A percentile compares a stretch with the other conserved stretches of the same genome.
Conservation (phyloP, 2,888 invertebrate species). For the Nezara viridula region DNA sequence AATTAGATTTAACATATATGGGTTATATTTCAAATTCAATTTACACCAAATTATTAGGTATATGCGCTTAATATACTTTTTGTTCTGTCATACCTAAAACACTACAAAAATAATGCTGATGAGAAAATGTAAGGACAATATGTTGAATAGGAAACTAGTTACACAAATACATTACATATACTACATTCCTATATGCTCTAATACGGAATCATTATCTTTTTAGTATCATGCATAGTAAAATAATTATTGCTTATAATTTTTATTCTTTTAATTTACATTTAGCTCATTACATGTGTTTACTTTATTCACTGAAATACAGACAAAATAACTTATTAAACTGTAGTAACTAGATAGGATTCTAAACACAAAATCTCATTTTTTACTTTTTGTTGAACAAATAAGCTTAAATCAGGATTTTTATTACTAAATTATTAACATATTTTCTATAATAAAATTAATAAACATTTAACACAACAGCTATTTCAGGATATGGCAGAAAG, state of each 20-base stretch:
- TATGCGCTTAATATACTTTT: background rate
- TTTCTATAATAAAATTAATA: background rate
- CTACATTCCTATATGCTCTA: background rate
- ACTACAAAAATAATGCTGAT: background rate
- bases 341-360: background rate
- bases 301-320: background rate
- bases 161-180: background rate
- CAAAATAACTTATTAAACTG: background rate
- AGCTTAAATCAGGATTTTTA: background rate
- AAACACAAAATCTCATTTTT: background rate
- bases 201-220: background rate
- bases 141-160: background rate
- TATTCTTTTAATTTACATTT: conserved; percentile 12
- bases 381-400: background rate
- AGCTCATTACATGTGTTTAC: background rate
- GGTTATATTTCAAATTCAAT: background rate
- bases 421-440: background rate
- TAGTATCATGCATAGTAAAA: conserved; percentile 31
- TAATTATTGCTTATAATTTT: conserved; percentile 45
- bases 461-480: background rate
- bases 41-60: background rate
- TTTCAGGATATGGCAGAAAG: background rate
- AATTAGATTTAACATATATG: background rate
- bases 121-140: background rate
- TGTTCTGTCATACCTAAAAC: conserved; percentile 16